Base-by-base conservation (phyloP, 1,140 invertebrate genomes). In the Cotesia typhae region DNA sequence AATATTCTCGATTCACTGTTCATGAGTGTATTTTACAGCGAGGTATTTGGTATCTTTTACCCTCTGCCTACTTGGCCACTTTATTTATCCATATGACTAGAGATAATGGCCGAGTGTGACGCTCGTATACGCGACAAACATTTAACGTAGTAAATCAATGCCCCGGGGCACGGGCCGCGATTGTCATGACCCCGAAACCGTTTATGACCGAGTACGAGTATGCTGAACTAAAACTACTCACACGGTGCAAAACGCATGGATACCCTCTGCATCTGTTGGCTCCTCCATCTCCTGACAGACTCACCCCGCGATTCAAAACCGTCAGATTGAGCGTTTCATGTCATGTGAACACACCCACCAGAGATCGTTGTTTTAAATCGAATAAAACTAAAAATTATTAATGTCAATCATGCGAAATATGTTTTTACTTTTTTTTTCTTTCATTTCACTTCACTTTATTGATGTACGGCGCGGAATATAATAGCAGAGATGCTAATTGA, bases 81-180 rank as follows among this genome's bases (percentile, higher is more conserved):
- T 72, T 72, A 72, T 72, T 72, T 67, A 59, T 67, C 65, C 55
- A 55, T 69, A 51, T 66, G 38, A 60, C 64, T 65, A 67, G 65
- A 72, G 71, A 72, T 72, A 72, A 72, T 67, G 59, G 57, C 52
- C 65, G 65, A 67, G 71, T 72, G 65, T 72, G 71, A 55, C 41
- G 65, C 53, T 72, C 64, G 65, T 72, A 66, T 60, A 60, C 36
- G 55, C 67, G 67, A 66, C 71, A 72, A 72, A 72, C 71, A 63
- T 72, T 72, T 72, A 72, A 67, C 38, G 71, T 72, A 67, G 71
- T 72, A 72, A 72, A 72, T 72, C 71, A 72, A 72, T 72, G 67
- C 71, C 28, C 71, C 28, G 64, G 52, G 57, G 41, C 10, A 7
- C 6, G 41, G 41, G 41, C 38, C 52, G 65, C 71, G 55, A 72